These are phyloP conservation scores for Pachyseris speciosa DNA, from an alignment of 64 coral and sea anemone species.

Conservation along the genomic window DNA sequence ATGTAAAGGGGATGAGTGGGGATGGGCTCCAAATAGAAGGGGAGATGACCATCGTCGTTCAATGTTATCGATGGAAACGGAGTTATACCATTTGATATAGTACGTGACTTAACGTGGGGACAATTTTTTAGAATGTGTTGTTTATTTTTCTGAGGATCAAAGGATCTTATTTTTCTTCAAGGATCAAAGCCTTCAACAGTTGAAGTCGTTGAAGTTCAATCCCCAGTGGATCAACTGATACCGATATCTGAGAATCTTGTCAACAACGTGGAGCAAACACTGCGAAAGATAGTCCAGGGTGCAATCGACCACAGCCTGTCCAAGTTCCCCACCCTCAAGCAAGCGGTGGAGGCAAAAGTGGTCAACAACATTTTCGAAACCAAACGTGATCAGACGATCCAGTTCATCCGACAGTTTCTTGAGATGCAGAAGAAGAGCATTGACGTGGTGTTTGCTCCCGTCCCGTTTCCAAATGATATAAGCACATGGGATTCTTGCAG, in stretches of 20 bases:
- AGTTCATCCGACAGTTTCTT: conserved; percentile 76
- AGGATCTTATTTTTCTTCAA: neutral
- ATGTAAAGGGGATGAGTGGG: no score
- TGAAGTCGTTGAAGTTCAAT: neutral
- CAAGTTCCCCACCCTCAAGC: conserved; percentile 56
- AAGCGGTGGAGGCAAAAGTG: conserved; percentile 60
- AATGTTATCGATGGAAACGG: no score
- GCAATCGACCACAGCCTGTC: conserved; percentile 47
- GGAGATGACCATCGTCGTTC: no score
- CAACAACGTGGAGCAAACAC: conserved; percentile 53
- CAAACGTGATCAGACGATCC: conserved; percentile 64
- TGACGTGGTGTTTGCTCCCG: conserved; percentile 44
- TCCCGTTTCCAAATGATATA: conserved; percentile 71
- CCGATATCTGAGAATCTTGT: conserved; percentile 67
- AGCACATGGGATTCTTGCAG: neutral
- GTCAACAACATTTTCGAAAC: conserved; percentile 64
- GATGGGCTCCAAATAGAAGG: no score
- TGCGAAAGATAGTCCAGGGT: conserved; percentile 54
- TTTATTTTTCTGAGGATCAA: no score
- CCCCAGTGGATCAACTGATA: conserved; percentile 66
- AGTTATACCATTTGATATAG: no score
- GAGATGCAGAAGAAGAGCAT: conserved; percentile 90
- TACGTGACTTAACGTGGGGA: no score
- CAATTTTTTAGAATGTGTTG: no score
- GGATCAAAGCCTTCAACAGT: no score